Base-by-base conservation (phyloP, 2,888 invertebrate species). In the Plusia festucae region DNA sequence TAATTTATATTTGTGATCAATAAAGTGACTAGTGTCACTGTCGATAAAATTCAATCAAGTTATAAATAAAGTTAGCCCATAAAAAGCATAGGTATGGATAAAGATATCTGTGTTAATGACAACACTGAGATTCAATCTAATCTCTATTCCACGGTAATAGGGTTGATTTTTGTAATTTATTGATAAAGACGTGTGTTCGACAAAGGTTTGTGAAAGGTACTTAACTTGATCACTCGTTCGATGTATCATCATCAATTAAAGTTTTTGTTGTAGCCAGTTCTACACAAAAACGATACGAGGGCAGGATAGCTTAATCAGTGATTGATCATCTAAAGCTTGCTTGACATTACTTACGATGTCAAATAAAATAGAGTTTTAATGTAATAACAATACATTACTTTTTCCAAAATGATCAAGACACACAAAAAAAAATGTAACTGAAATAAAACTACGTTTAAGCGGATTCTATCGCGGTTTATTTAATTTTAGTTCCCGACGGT, bases 191-290 rank as follows among this genome's bases (percentile, higher is more conserved):
- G 30, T 40, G 7, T 40, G n/a, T 1, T n/a, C 40, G n/a, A 40
- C 15, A 40, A n/a, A n/a, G 40, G 40, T 34, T 15, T 15, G 11
- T 7, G 11, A 11, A 49, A 49, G 16, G 18, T 20, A 20, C 46
- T 49, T 20, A 20, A 49, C 18, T 49, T 20, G 18, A 18, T 49
- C 20, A 57, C 56, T 72, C 44, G 71, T 49, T 34, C 72, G 65
- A 76, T 73, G 18, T 30, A 24, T 77, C 61, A 61, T 59, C 49
- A 62, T 72, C 66, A 49, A 77, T 76, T 49, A 56, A 56, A 44
- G 51, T 71, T 71, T 76, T 76, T 71, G 55, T 24, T 7, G 44
- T 20, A 24, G 34, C 49, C 15, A 20, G 49, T 8, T 24, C 55
- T 60, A 65, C 16, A 49, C 55, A 46, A 55, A 65, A 52, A 46